Percentiles rank a stretch among this genome's conserved stretches.
Conservation (phyloP, 2,888 invertebrate genomes). For the Antitype chi region DNA sequence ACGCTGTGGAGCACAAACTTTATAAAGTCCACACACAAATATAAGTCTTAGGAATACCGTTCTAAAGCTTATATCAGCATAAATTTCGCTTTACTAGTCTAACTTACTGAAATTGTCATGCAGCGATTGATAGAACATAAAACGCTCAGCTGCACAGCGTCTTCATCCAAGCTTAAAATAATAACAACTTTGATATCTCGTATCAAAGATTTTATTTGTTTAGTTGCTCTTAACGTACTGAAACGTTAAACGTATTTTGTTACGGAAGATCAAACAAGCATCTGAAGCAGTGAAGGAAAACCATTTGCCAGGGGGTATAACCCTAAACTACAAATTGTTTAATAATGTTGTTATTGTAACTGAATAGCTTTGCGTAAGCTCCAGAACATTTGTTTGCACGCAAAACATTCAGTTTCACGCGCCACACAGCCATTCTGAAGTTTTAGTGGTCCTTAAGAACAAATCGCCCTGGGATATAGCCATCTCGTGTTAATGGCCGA, state of each 20-base stretch:
- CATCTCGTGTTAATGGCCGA: constrained; percentile 57
- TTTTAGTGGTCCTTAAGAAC: constrained; percentile 65
- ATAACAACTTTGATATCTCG: constrained; percentile 47
- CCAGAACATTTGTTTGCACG: constrained; percentile 49
- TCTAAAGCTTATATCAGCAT: constrained; percentile 42
- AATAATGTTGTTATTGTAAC: constrained; percentile 52
- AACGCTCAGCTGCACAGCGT: constrained; percentile 63
- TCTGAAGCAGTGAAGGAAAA: constrained; percentile 13
- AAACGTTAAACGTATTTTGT: constrained; percentile 17
- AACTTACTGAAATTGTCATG: constrained; percentile 55
- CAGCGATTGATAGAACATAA: constrained; percentile 61
- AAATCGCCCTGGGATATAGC: constrained; percentile 58
- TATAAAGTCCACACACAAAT: constrained; percentile 51
- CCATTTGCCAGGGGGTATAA: constrained; percentile 2
- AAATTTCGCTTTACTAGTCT: constrained; percentile 27
- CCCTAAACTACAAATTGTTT: constrained; percentile 37
- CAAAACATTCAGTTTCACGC: constrained; percentile 50
- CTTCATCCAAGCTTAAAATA: constrained; percentile 59
- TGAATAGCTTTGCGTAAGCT: constrained; percentile 49
- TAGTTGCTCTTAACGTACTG: constrained; percentile 20
- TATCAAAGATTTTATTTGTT: constrained; percentile 30
- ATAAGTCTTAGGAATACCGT: constrained; percentile 47
- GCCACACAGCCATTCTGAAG: constrained; percentile 48
- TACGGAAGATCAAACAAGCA: constrained; percentile 19
- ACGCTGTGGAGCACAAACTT: constrained; percentile 52